Conservation (phyloP, 2,797 vertebrate species). For the Poeciliopsis paucimaculata region DNA sequence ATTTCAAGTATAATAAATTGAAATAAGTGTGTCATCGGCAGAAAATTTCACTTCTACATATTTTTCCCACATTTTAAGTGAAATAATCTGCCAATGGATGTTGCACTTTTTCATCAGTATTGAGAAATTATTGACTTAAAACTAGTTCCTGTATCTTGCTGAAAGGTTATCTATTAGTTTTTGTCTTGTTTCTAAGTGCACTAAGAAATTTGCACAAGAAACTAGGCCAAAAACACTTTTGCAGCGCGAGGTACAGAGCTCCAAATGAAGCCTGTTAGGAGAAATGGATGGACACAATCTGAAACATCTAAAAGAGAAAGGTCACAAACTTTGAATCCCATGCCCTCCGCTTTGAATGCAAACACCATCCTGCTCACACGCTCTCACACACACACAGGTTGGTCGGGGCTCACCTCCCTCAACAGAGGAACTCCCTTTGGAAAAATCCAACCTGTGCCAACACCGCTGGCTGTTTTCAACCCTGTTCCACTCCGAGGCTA, state of each 20-base stretch:
- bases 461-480: constrained; percentile 76
- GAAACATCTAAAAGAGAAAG: constrained; percentile 15
- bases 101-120: no score
- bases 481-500: constrained; percentile 60
- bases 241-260: not conserved
- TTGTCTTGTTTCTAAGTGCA: no score
- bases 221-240: no score
- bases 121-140: no score
- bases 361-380: constrained; percentile 33
- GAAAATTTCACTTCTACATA: no score
- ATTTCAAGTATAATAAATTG: no score
- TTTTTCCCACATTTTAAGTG: no score
- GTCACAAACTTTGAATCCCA: constrained; percentile 35
- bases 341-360: constrained; percentile 33
- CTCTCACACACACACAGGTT: constrained; percentile 33
- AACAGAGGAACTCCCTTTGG: constrained; percentile 80
- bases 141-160: no score
- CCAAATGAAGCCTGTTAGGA: not conserved
- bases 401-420: constrained; percentile 72
- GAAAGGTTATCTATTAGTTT: no score
- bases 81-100: no score
- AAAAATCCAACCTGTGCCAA: constrained; percentile 79
- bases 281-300: not conserved
- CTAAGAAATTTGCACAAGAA: no score
- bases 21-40: no score